These are phyloP conservation scores for Poeciliopsis occidentalis DNA, from an alignment of 2,113 vertebrate genomes.

Conservation along the genomic window DNA sequence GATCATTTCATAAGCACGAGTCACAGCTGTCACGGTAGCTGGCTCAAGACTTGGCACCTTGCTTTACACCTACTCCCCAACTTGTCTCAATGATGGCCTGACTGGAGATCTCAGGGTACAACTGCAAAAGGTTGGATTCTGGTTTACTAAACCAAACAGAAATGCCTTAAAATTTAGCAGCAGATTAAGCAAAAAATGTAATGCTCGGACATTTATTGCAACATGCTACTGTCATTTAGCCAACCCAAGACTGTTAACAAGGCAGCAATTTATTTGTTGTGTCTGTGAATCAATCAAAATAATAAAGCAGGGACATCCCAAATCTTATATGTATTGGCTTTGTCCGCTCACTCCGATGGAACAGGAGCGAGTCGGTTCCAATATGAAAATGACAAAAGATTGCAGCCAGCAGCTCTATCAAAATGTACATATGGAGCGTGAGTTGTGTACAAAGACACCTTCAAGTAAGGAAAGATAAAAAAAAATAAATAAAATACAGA, in stretches of 20 bases:
- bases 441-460: conserved; percentile 1
- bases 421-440: background rate
- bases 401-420: conserved; percentile 11
- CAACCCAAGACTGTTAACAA: background rate
- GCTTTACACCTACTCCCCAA: too few species aligned
- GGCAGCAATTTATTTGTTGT: background rate
- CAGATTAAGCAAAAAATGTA: too few species aligned
- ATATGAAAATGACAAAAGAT: background rate
- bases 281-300: conserved; percentile 3
- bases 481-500: conserved; percentile 8
- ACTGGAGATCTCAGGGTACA: too few species aligned
- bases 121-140: too few species aligned
- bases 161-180: background rate
- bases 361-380: background rate
- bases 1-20: too few species aligned
- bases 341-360: background rate
- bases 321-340: conserved; percentile 8
- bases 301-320: background rate
- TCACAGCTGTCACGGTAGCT: too few species aligned
- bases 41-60: too few species aligned
- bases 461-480: background rate
- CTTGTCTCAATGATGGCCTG: too few species aligned
- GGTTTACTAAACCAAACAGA: background rate
- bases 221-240: background rate
- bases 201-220: too few species aligned